Conservation (phyloP, 2,113 vertebrate genomes). For the Nymphicus hollandicus region DNA sequence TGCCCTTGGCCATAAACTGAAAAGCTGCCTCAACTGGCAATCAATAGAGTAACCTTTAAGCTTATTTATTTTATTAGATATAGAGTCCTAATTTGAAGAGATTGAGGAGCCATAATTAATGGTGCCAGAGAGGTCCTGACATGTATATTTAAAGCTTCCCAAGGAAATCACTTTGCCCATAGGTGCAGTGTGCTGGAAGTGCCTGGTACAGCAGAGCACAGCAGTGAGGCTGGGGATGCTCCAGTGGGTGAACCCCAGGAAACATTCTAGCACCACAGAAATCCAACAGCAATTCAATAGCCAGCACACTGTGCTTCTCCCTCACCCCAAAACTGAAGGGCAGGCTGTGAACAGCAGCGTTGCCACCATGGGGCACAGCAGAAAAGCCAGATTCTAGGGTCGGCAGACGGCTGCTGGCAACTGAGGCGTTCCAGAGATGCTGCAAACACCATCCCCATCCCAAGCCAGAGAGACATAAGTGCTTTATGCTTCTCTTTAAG, state of each 20-base stretch:
- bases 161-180: not conserved
- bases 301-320: rapidly evolving
- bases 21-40: conserved; percentile 27
- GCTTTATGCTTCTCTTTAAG: not conserved
- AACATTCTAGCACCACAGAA: rapidly evolving
- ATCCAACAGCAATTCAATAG: not conserved
- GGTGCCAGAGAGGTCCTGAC: not conserved
- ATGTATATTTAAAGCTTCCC: not conserved
- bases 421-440: too few species aligned
- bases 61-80: conserved; percentile 55
- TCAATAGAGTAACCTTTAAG: conserved; percentile 38
- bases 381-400: not conserved
- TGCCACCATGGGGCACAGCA: not conserved
- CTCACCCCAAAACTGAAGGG: not conserved
- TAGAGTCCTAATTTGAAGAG: conserved; percentile 24
- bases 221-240: not conserved
- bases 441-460: rapidly evolving
- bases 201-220: rapidly evolving
- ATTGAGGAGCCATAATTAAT: not conserved
- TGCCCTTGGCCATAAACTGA: not conserved
- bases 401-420: not conserved
- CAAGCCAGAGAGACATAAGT: rapidly evolving
- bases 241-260: rapidly evolving
- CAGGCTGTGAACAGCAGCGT: not conserved
- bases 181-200: not conserved